Evolutionary conservation across 1,140 invertebrate genomes (phyloP), one percentile per base, ranked within the genome.

Genomic region (Drosophila serrata): DNA sequence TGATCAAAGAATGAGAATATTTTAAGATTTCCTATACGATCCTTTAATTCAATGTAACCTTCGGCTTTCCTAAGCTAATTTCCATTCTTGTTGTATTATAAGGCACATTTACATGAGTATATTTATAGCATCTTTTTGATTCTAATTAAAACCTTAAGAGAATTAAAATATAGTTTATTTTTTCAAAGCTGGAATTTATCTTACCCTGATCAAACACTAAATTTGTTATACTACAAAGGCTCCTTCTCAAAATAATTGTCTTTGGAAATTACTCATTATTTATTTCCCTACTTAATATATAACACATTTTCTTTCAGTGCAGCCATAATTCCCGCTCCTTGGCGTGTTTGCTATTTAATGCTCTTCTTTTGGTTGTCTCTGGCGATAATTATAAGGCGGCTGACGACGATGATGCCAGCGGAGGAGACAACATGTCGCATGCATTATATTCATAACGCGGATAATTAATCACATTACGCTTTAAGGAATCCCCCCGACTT

Each of bases 381-480:
- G 48, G 43, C n/a, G 65, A 70, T 72, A 72, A 72, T 72, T 51
- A 72, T 59, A 53, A 57, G 56, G 45, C 58, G n/a, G 64, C 63
- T 72, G 67, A 72, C 51, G 69, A 72, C 42, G 51, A 42, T 72
- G 68, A 72, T 72, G 67, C 51, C 35, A 5, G 31, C 65, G 43
- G 12, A 53, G 56, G 49, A 53, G 62, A 79, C 81, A 85, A 81
- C 75, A 65, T 79, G 79, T 79, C 82, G 69, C 68, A 81, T 87
- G 61, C 75, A 64, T 72, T 75, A 79, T 86, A 81, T 37, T 69
- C 60, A 69, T 81, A 75, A 76, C 78, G 69, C 78, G 72, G 69
- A 76, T 82, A 87, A 82, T 87, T 87, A 87, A 87, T 88, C 49
- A 48, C 55, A 79, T 82, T 75, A 87, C 39, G 65, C 59, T 62